Base-by-base conservation (phyloP, 1,140 invertebrate species). In the Aphis gossypii region DNA sequence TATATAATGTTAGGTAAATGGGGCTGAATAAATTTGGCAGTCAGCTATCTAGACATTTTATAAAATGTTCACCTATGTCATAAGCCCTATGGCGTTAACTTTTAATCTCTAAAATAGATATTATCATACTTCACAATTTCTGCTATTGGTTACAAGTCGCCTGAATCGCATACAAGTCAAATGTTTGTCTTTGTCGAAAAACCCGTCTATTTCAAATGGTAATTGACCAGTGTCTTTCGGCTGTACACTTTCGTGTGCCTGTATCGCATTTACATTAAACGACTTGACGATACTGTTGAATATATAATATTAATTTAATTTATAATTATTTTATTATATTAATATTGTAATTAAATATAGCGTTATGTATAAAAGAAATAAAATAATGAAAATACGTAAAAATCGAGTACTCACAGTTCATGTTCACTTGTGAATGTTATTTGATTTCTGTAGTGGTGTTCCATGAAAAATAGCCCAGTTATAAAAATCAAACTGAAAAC, bases 401-500 rank as follows among this genome's bases (percentile, higher is more conserved):
- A n/a, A n/a, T 68, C 41, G 60, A n/a, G 5, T 84, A 93, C 90
- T 92, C 14, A 92, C 90, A 82, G n/a, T 35, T 82, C 90, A 2
- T 92, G 14, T 25, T 83, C 46, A 14, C 82, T 92, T 51, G 41
- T 21, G 48, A 46, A n/a, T 83, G 20, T 46, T 1, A 51, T 5
- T 86, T 48, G 91, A 84, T 83, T 92, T 38, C 41, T 86, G 48
- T 93, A 18, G 2, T 54, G 60, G 6, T 93, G 21, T n/a, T 93
- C 92, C 35, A 83, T 93, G 9, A 93, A 93, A 56, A 86, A 83
- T 25, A 93, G 54, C n/a, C 82, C 48, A 11, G 48, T 54, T 35
- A 93, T 93, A 41, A 82, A 84, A 51, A 93, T 21, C n/a, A 93
- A 84, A 56, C 92, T 93, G 82, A 92, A 92, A 82, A 44, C 23